Percentiles rank a stretch among this genome's conserved stretches.
phyloP scores from a whole-genome alignment of 2,888 invertebrate species.

The Caenorhabditis doughertyi region DNA sequence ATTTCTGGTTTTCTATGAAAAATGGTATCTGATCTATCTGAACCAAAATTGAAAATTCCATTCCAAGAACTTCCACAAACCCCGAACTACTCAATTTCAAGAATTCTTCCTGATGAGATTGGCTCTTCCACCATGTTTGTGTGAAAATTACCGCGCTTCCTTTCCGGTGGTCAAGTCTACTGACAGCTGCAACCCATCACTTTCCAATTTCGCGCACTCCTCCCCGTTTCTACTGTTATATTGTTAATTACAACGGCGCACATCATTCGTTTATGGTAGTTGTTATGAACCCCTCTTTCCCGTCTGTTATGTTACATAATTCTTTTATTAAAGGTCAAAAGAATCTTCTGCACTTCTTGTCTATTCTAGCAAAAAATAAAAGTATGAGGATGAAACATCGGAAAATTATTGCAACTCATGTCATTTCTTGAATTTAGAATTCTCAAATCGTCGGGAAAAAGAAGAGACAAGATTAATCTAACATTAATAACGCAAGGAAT shows the following conservation, averaged over 20 bases:
- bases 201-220: constrained; percentile 53
- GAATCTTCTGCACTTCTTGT: constrained; percentile 7
- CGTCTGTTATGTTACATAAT: constrained; percentile 37
- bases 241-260: constrained; percentile 58
- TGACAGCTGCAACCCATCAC: constrained; percentile 63
- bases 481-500: constrained; percentile 42
- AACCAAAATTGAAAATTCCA: too few species aligned
- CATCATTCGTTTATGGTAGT: constrained; percentile 58
- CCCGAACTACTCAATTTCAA: background rate
- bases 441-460: constrained; percentile 20
- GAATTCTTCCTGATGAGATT: background rate
- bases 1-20: too few species aligned
- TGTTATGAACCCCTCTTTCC: constrained; percentile 45
- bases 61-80: too few species aligned
- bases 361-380: constrained; percentile 16
- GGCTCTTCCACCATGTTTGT: constrained; percentile 16
- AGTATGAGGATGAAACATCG: constrained; percentile 15
- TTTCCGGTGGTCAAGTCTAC: background rate
- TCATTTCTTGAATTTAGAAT: constrained; percentile 30
- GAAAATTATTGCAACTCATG: background rate
- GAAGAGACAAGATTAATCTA: constrained; percentile 37
- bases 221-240: constrained; percentile 32
- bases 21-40: too few species aligned
- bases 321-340: constrained; percentile 15
- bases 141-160: constrained; percentile 61